phyloP scores from a whole-genome alignment of 2,113 vertebrate genomes.

The Rhizomys pruinosus region DNA sequence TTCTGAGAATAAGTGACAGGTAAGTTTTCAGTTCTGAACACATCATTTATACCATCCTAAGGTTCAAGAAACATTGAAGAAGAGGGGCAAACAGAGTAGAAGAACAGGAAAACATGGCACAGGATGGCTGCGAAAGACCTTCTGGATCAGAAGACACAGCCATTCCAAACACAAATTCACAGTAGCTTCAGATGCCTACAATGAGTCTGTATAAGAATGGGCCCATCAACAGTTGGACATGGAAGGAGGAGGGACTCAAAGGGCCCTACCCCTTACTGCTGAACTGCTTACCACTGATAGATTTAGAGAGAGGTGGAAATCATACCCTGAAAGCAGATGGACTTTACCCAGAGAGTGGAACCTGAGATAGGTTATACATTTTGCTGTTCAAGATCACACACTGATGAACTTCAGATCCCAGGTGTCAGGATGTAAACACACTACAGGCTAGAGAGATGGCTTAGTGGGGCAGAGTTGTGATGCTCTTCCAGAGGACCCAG shows the following conservation, averaged over 20 bases:
- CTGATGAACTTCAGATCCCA: not conserved
- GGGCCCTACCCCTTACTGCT: no score
- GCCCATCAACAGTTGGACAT: not conserved
- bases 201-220: not conserved
- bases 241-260: not conserved
- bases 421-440: not conserved
- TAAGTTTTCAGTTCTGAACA: not conserved
- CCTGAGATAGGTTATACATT: not conserved
- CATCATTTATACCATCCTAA: not conserved
- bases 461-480: not conserved
- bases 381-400: not conserved
- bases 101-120: not conserved
- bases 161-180: not conserved
- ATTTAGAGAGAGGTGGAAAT: not conserved
- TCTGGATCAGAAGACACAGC: not conserved
- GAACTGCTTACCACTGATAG: not conserved
- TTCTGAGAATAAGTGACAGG: not conserved
- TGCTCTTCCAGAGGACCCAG: not conserved
- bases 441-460: not conserved
- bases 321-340: not conserved
- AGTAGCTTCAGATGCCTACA: not conserved
- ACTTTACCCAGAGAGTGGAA: not conserved
- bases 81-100: not conserved
- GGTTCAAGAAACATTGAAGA: not conserved
- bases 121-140: not conserved